A percentile compares a stretch with the other conserved stretches of the same genome.
Conservation (phyloP, 2,113 vertebrate genomes). For the Oncorhynchus mykiss region DNA sequence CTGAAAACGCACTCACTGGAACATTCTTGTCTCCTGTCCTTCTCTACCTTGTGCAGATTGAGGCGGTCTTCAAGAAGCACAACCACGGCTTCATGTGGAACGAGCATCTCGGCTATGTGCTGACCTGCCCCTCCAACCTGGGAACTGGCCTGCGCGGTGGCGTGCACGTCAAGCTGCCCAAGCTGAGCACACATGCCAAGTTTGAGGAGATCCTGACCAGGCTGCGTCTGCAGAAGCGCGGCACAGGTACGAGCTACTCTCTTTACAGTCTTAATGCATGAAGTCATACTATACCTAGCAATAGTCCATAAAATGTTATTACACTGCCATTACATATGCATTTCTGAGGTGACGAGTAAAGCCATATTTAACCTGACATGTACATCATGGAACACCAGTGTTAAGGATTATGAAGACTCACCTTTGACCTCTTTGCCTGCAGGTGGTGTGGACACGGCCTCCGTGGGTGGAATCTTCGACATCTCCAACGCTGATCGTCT, state of each 20-base stretch:
- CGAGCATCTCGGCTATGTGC: slow-evolving; percentile 89
- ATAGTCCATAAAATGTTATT: not conserved
- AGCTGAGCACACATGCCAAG: slow-evolving; percentile 92
- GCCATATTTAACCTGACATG: too few species aligned
- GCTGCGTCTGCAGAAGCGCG: slow-evolving; percentile 94
- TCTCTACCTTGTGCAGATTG: slow-evolving; percentile 75
- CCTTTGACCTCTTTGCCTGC: slow-evolving; percentile 10
- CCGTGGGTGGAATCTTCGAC: slow-evolving; percentile 90
- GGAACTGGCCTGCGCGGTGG: slow-evolving; percentile 92
- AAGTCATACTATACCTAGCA: not conserved
- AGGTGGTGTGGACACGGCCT: slow-evolving; percentile 95
- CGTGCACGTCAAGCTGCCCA: slow-evolving; percentile 87
- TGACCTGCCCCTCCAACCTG: slow-evolving; percentile 94
- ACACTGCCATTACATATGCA: not conserved
- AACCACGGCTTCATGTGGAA: slow-evolving; percentile 94
- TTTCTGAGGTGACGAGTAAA: too few species aligned
- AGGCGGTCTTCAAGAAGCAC: slow-evolving; percentile 90
- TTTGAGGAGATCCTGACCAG: slow-evolving; percentile 90
- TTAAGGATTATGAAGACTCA: not conserved
- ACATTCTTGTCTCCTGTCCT: not conserved
- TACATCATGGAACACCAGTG: too few species aligned
- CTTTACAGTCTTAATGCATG: not conserved
- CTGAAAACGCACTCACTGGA: not conserved
- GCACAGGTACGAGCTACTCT: slow-evolving; percentile 79
- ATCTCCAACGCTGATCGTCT: slow-evolving; percentile 95